Conservation (phyloP, 2,888 invertebrate genomes). For the Myopa tessellatipennis region DNA sequence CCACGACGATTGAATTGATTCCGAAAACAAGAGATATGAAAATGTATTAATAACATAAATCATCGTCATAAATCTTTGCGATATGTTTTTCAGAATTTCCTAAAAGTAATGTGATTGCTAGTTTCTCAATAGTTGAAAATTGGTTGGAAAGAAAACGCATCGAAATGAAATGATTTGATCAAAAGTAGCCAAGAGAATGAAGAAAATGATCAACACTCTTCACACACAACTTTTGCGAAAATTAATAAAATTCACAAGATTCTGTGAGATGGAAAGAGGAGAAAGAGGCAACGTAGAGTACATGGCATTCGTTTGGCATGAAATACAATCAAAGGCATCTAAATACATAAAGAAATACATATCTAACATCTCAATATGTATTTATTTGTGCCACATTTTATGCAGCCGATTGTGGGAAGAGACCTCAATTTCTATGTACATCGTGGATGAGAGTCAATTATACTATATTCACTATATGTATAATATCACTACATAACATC, state of each 20-base stretch:
- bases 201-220: neutral
- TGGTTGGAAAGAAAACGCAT: constrained; percentile 45
- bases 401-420: constrained; percentile 43
- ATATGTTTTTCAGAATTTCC: neutral
- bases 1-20: neutral
- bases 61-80: neutral
- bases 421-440: constrained; percentile 38
- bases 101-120: neutral
- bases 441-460: no score
- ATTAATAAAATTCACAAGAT: no score
- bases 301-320: no score
- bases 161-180: constrained; percentile 21
- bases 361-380: constrained; percentile 23
- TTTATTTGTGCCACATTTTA: constrained; percentile 44
- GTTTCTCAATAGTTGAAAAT: constrained; percentile 46
- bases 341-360: neutral
- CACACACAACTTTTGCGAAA: no score
- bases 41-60: neutral
- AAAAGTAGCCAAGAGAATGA: no score
- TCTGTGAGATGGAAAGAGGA: no score
- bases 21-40: neutral
- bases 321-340: constrained; percentile 4
- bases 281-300: no score
- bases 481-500: no score
- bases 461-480: no score